Evolutionary conservation across 2,888 invertebrate genomes (phyloP).

Genomic region (Drosophila setosimentum): DNA sequence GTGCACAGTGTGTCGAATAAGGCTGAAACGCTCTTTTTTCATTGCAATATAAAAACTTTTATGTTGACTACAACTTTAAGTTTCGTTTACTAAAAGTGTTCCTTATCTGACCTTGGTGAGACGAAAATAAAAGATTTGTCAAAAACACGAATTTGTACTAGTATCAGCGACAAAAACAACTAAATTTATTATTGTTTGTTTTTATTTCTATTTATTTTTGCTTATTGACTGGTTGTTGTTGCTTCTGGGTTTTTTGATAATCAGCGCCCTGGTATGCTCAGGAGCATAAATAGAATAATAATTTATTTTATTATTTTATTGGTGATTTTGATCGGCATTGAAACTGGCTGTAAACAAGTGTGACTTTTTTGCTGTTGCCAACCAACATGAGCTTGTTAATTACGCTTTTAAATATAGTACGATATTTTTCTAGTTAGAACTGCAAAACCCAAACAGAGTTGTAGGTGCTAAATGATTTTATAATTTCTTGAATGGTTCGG

Average conservation of each 20-base stretch:
- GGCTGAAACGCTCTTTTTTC: neutral
- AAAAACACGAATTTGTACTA: slow-evolving; percentile 21
- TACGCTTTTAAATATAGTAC: slow-evolving; percentile 53
- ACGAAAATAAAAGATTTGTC: slow-evolving; percentile 33
- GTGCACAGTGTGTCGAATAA: slow-evolving; percentile 59
- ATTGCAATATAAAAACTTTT: neutral
- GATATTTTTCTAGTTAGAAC: slow-evolving; percentile 27
- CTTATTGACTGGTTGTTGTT: slow-evolving; percentile 30
- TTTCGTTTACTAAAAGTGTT: neutral
- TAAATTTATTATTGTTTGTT: neutral
- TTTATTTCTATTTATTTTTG: slow-evolving; percentile 26
- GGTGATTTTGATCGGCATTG: slow-evolving; percentile 28
- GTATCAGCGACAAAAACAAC: slow-evolving; percentile 19
- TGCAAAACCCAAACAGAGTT: slow-evolving; percentile 5
- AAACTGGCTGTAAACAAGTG: slow-evolving; percentile 40
- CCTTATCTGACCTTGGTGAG: slow-evolving; percentile 57
- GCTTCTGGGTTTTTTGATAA: slow-evolving; percentile 21
- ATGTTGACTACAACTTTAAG: neutral
- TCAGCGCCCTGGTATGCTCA: slow-evolving; percentile 13
- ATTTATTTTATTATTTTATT: slow-evolving; percentile 52
- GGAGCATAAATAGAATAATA: slow-evolving; percentile 41
- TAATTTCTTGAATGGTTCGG: slow-evolving; percentile 27
- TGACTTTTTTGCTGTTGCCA: slow-evolving; percentile 40
- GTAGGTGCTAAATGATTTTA: slow-evolving; percentile 53
- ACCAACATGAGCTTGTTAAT: slow-evolving; percentile 56